A percentile compares a stretch with the other conserved stretches of the same genome.
These are phyloP conservation scores for Terrapene triunguis DNA, from an alignment of 2,113 vertebrate species.

Conservation along the genomic window DNA sequence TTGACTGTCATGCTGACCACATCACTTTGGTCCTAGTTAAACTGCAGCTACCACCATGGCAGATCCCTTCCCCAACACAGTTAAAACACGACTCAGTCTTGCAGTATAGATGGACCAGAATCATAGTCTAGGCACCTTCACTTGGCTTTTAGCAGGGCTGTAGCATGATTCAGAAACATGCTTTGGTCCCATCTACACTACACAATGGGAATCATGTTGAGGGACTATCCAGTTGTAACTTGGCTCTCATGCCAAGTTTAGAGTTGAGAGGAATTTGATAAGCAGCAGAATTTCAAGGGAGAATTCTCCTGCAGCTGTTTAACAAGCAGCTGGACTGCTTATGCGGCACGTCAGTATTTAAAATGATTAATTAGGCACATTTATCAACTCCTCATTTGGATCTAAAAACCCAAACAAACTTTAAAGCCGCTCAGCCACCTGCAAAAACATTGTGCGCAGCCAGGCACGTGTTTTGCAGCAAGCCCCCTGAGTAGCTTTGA, in stretches of 20 bases:
- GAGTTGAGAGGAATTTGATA: fast-evolving
- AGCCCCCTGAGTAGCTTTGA: neutral
- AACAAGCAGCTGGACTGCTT: neutral
- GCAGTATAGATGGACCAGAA: neutral
- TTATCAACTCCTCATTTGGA: neutral
- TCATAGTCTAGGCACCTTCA: neutral
- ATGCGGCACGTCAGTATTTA: no score
- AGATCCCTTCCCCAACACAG: neutral
- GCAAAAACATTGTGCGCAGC: fast-evolving
- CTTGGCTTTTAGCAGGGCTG: neutral
- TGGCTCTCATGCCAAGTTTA: neutral
- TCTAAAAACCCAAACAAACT: neutral
- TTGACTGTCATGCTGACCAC: neutral
- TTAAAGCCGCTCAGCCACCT: neutral
- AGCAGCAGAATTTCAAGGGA: neutral
- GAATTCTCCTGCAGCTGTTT: neutral
- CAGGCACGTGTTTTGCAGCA: neutral
- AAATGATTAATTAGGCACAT: neutral
- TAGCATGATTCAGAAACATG: neutral
- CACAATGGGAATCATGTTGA: neutral
- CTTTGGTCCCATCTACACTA: neutral
- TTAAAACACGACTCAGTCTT: neutral
- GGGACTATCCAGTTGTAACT: neutral
- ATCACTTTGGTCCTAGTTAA: neutral
- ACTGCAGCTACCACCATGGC: neutral